Evolutionary conservation across 2,797 vertebrate species (phyloP).

Genomic region (Acipenser oxyrinchus): DNA sequence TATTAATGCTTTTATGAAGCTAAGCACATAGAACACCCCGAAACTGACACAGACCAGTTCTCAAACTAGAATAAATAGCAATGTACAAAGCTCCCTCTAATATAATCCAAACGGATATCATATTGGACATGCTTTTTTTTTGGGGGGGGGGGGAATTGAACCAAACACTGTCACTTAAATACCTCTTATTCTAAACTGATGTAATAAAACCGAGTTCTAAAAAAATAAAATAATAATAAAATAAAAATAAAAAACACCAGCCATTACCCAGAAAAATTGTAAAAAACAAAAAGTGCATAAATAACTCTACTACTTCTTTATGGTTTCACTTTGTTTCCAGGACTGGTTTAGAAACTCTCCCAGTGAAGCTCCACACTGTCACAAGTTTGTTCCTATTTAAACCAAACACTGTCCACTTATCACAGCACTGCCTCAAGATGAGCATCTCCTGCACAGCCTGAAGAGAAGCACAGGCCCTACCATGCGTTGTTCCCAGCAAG

Average conservation of each 20-base stretch:
- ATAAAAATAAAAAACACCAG: conserved; percentile 23
- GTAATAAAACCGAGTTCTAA: conserved; percentile 23
- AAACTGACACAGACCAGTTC: not conserved
- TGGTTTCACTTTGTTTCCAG: conserved; percentile 29
- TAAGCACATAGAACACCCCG: no score
- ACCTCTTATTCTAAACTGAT: conserved; percentile 14
- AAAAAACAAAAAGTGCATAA: conserved; percentile 14
- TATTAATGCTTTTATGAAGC: no score
- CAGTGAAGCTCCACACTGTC: conserved; percentile 29
- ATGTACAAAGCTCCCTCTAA: conserved; percentile 16
- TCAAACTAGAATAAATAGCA: conserved; percentile 12
- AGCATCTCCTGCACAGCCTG: no score
- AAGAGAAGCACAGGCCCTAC: no score
- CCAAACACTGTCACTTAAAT: conserved; percentile 33
- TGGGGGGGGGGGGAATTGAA: conserved; percentile 14
- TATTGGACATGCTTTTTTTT: conserved; percentile 7
- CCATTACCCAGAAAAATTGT: conserved; percentile 29
- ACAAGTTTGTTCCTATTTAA: conserved; percentile 10
- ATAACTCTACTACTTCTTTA: conserved; percentile 6
- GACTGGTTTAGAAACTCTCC: conserved; percentile 15
- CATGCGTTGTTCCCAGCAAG: no score
- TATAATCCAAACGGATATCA: conserved; percentile 4
- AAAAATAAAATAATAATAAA: conserved; percentile 13
- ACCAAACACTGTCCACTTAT: conserved; percentile 2
- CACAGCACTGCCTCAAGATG: not conserved